These are phyloP conservation scores for Myotis planiceps DNA, from an alignment of 2,797 vertebrate genomes.

Conservation along the genomic window DNA sequence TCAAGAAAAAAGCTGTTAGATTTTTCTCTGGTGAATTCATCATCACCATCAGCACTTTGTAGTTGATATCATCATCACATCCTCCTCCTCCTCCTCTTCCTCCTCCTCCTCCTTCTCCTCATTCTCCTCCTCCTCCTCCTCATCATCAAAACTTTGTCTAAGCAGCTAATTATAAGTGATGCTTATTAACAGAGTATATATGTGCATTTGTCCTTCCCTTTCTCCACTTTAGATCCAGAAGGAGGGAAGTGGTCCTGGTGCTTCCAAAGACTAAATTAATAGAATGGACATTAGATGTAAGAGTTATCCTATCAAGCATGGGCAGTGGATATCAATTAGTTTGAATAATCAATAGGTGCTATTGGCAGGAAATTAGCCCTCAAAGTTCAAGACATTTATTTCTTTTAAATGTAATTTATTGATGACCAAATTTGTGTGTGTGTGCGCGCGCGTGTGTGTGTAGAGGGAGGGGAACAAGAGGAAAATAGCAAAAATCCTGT, in stretches of 20 bases:
- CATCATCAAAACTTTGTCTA: background rate
- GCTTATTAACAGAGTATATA: background rate
- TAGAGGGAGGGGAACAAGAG: background rate
- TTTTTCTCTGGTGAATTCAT: constrained; percentile 48
- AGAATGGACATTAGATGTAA: background rate
- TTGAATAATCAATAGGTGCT: background rate
- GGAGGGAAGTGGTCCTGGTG: background rate
- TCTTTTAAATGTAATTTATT: background rate
- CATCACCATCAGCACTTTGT: background rate
- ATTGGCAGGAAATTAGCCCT: background rate
- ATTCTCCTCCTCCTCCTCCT: no score
- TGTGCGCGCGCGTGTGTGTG: background rate
- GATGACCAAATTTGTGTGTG: background rate
- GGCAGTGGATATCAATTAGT: background rate
- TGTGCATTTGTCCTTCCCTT: background rate
- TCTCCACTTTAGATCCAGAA: background rate
- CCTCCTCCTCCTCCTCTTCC: background rate
- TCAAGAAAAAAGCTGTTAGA: constrained; percentile 43
- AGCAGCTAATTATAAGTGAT: constrained; percentile 40
- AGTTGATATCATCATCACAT: background rate
- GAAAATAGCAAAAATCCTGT: background rate
- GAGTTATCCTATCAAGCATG: background rate
- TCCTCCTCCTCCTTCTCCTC: background rate
- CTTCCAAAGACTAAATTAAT: background rate
- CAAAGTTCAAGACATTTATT: background rate